Evolutionary conservation across 2,888 invertebrate genomes (phyloP).

Genomic region (Athripsodes cinereus): DNA sequence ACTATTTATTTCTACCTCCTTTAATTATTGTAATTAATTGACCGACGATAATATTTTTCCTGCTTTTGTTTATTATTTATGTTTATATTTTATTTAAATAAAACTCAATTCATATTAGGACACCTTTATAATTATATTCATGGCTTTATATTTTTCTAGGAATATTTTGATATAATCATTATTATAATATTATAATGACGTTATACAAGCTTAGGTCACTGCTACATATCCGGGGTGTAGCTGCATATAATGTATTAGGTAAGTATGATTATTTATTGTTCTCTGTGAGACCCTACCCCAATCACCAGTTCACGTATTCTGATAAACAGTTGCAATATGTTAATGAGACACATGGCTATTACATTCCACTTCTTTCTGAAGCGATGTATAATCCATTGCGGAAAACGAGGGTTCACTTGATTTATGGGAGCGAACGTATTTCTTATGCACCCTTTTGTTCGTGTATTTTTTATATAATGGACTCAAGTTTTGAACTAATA

Average conservation of each 20-base stretch:
- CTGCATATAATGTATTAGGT: background rate
- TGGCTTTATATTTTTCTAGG: too few relatives aligned
- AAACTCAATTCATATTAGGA: too few relatives aligned
- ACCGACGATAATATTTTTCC: too few relatives aligned
- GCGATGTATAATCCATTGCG: slow-evolving; percentile 5
- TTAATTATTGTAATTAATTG: too few relatives aligned
- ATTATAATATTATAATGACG: too few relatives aligned
- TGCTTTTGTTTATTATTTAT: too few relatives aligned
- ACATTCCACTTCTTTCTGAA: slow-evolving; percentile 7
- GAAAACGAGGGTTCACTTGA: slow-evolving; percentile 8
- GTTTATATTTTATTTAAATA: too few relatives aligned
- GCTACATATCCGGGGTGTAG: background rate
- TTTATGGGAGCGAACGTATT: slow-evolving; percentile 10
- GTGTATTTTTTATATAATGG: slow-evolving; percentile 4
- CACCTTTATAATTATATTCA: too few relatives aligned
- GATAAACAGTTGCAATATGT: slow-evolving; percentile 22
- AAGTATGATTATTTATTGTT: background rate
- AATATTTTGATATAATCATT: too few relatives aligned
- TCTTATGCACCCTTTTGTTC: slow-evolving; percentile 11
- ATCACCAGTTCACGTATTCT: too few relatives aligned
- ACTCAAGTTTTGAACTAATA: background rate
- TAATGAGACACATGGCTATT: slow-evolving; percentile 16
- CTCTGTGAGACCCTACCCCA: background rate
- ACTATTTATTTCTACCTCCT: too few relatives aligned
- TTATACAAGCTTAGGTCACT: too few relatives aligned